These are phyloP conservation scores for Callionymus lyra DNA, from an alignment of 2,113 vertebrate species.

Conservation along the genomic window DNA sequence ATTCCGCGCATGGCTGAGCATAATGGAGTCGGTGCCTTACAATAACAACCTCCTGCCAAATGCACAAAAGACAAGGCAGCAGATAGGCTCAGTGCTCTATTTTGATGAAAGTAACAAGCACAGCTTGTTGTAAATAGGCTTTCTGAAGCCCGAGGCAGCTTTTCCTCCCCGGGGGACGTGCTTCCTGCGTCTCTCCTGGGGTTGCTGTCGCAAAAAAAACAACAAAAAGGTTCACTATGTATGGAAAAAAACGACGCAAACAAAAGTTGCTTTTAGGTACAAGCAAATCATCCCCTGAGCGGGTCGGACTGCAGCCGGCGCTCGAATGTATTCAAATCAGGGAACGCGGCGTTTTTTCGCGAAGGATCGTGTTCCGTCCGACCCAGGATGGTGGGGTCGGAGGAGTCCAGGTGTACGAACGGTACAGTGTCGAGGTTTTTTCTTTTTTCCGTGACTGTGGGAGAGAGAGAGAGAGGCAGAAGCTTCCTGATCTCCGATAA, in stretches of 20 bases:
- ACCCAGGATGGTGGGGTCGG: constrained; percentile 36
- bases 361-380: no score
- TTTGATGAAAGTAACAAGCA: constrained; percentile 77
- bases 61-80: constrained; percentile 68
- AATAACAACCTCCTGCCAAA: constrained; percentile 74
- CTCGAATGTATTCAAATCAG: constrained; percentile 30
- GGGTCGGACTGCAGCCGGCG: constrained; percentile 8
- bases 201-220: constrained; percentile 67
- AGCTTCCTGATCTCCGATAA: constrained; percentile 52
- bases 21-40: constrained; percentile 68
- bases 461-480: no score
- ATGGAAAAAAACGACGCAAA: constrained; percentile 60
- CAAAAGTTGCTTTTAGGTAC: constrained; percentile 60
- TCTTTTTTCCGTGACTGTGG: constrained; percentile 45
- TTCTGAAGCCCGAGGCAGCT: constrained; percentile 69
- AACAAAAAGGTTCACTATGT: constrained; percentile 64
- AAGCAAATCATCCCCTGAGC: constrained; percentile 49
- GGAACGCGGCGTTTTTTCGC: constrained; percentile 37
- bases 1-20: constrained; percentile 56
- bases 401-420: constrained; percentile 26
- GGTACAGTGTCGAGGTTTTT: constrained; percentile 26
- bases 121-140: constrained; percentile 79
- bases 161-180: constrained; percentile 65
- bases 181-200: constrained; percentile 68
- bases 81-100: constrained; percentile 72